Evolutionary conservation across 2,797 vertebrate genomes (phyloP), one percentile per base, ranked within the genome.

Genomic region (Lepus townsendii): DNA sequence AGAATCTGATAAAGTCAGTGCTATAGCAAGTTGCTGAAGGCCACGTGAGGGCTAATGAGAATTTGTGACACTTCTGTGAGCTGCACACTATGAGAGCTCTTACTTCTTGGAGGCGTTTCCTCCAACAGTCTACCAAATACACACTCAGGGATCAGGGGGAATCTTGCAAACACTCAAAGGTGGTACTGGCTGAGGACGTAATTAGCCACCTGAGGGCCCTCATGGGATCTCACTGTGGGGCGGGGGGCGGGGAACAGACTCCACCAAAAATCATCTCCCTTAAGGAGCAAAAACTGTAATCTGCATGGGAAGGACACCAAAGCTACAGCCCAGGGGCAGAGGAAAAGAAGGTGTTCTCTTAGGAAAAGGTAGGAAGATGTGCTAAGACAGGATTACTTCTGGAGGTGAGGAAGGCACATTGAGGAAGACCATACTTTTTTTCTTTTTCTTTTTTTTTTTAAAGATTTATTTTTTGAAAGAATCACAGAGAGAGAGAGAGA

Each of bases 321-420:
- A 47, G 17, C 54, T 57, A 47, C 24, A 57, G n/a, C 26, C 75
- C 17, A 52, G 1, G 26, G 68, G 12, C 86, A 35, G 27, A 19
- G n/a, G 26, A 12, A 78, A 71, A 35, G 22, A 87, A 42, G 57
- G 50, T 20, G 14, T 4, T 17, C 9, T 17, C 10, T n/a, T 13
- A n/a, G 10, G 13, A 50, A 69, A 83, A 16, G 32, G 16, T 16
- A n/a, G 3, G 63, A 3, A 50, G 68, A 1, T 73, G 68, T 19
- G 19, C n/a, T 60, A 57, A 71, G 17, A 71, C 3, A 60, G 12
- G 5, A 0, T 38, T 54, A 0, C 11, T 0, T 14, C n/a, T 17
- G 13, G 27, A 72, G 10, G 65, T 22, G 13, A 14, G 17, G 6
- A 32, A 42, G 42, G 14, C 60, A 20, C 6, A 30, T 5, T 12